These are phyloP conservation scores for Sternotherus odoratus DNA, from an alignment of 2,797 vertebrate genomes.

Conservation along the genomic window DNA sequence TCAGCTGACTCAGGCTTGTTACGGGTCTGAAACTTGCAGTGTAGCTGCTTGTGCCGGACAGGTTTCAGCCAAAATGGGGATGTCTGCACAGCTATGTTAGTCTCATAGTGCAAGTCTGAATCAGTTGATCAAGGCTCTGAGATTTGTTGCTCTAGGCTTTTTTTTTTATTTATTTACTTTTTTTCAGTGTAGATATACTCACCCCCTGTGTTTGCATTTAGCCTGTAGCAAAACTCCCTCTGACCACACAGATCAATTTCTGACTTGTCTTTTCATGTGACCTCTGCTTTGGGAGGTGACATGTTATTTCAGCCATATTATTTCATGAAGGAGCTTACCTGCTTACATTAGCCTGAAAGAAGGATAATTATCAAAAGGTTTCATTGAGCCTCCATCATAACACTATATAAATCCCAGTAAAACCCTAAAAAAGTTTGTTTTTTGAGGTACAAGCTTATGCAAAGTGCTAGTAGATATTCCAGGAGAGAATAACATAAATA, in stretches of 20 bases:
- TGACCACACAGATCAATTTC: neutral
- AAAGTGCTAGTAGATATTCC: neutral
- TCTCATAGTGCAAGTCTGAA: neutral
- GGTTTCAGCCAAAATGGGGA: neutral
- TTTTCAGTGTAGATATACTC: no score
- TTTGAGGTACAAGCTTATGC: neutral
- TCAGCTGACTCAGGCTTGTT: neutral
- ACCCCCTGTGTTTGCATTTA: no score
- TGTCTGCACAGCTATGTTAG: neutral
- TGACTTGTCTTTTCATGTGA: neutral
- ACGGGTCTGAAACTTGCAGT: neutral
- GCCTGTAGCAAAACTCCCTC: no score
- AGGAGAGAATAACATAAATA: neutral
- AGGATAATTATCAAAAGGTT: neutral
- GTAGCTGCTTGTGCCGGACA: neutral
- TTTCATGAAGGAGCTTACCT: neutral
- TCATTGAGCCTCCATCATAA: neutral
- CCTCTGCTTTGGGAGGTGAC: neutral
- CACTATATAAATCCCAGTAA: neutral
- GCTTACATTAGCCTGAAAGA: neutral
- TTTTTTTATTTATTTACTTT: rapidly evolving
- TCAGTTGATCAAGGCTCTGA: neutral
- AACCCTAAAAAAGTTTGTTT: neutral
- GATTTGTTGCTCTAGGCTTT: neutral
- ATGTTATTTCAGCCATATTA: neutral